Conservation (phyloP, 2,113 vertebrate genomes). For the Sylvilagus bachmani region DNA sequence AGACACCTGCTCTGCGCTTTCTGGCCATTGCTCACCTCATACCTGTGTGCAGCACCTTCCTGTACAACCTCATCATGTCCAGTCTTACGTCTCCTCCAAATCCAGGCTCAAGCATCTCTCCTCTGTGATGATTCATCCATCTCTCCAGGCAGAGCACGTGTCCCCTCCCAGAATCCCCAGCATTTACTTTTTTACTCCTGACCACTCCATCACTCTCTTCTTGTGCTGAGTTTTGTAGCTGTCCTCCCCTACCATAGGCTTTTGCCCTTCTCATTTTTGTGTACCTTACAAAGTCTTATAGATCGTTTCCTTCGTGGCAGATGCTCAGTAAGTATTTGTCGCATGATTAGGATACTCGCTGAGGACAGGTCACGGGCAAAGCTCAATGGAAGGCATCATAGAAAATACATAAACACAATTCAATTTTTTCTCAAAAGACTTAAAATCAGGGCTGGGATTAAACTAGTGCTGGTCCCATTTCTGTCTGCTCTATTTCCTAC, state of each 20-base stretch:
- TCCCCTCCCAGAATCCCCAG: not conserved
- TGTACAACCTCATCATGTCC: not conserved
- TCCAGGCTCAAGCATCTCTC: not conserved
- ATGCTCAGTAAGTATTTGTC: not conserved
- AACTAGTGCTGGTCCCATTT: no score
- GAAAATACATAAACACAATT: not conserved
- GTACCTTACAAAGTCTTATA: not conserved
- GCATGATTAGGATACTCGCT: not conserved
- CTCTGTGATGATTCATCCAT: not conserved
- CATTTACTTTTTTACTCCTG: not conserved
- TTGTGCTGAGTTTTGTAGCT: not conserved
- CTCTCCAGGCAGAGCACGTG: not conserved
- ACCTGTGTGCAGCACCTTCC: not conserved
- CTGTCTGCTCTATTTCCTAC: no score
- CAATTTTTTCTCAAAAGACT: not conserved
- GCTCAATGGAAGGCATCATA: not conserved
- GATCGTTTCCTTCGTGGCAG: not conserved
- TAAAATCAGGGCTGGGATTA: not conserved
- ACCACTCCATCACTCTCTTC: not conserved
- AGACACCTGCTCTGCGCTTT: not conserved
- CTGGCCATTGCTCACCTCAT: not conserved
- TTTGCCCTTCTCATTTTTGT: not conserved
- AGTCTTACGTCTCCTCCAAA: not conserved
- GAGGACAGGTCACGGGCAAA: not conserved
- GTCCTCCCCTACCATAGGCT: not conserved